Evolutionary conservation across 2,888 invertebrate genomes (phyloP).

Genomic region (Harpalus rubripes): DNA sequence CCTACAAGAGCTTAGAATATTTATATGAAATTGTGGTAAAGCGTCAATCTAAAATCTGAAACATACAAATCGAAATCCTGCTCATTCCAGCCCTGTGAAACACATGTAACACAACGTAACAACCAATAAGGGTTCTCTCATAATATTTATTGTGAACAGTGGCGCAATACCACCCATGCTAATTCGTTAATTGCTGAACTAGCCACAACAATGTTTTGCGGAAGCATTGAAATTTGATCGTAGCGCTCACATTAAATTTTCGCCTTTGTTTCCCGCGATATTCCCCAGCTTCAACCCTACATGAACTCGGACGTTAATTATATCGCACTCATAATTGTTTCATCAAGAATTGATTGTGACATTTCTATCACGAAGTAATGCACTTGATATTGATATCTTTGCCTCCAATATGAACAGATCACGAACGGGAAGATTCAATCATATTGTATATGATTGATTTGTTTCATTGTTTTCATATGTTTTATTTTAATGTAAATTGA

Average conservation of each 20-base stretch:
- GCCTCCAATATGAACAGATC: neutral
- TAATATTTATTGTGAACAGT: constrained; percentile 62
- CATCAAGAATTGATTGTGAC: constrained; percentile 43
- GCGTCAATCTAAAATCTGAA: neutral
- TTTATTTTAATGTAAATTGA: too few relatives aligned
- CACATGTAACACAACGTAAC: constrained; percentile 28
- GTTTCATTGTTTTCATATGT: too few relatives aligned
- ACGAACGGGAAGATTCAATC: neutral
- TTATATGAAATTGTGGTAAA: neutral
- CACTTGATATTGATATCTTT: constrained; percentile 15
- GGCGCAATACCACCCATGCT: constrained; percentile 45
- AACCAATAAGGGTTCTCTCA: constrained; percentile 61
- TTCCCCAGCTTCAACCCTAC: constrained; percentile 3
- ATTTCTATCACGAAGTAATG: constrained; percentile 10
- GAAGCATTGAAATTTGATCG: constrained; percentile 62
- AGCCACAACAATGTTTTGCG: constrained; percentile 49
- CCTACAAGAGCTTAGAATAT: too few relatives aligned
- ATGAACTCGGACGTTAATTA: constrained; percentile 23
- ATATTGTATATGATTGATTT: neutral
- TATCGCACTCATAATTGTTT: constrained; percentile 10
- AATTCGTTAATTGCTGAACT: constrained; percentile 64
- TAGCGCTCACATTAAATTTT: constrained; percentile 30
- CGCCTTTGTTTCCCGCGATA: constrained; percentile 4
- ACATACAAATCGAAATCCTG: neutral
- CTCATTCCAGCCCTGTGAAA: neutral